Conservation (phyloP, 2,888 invertebrate species). For the Electrophaes corylata region DNA sequence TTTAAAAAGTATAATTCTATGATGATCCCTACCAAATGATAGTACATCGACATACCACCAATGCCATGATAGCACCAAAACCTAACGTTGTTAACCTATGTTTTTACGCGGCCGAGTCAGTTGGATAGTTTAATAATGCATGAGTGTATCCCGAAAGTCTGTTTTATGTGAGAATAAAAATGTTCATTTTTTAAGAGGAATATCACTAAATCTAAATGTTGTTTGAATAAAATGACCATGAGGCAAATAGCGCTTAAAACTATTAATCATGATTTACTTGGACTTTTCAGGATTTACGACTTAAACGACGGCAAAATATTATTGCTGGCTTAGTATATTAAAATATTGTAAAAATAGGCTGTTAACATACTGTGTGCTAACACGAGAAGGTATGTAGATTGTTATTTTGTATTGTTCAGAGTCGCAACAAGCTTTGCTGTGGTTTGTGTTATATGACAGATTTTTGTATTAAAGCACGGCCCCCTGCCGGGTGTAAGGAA, state of each 20-base stretch:
- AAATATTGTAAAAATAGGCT: not conserved
- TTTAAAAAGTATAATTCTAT: no score
- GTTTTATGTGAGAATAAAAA: not conserved
- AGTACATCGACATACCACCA: no score
- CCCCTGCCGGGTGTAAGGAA: no score
- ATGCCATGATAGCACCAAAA: no score
- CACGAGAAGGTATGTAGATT: no score
- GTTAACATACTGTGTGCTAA: not conserved
- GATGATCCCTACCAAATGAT: no score
- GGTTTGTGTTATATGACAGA: no score
- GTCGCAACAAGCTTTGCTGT: no score
- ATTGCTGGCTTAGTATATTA: not conserved
- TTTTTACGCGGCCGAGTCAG: conserved; percentile 4
- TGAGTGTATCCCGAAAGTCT: not conserved
- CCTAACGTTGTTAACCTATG: no score
- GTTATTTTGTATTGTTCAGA: no score
- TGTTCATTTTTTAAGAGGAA: not conserved
- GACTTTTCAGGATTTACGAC: conserved; percentile 9
- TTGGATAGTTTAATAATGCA: conserved; percentile 11
- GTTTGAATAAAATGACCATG: conserved; percentile 1
- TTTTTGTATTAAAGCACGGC: no score
- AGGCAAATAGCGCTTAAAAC: not conserved
- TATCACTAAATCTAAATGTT: not conserved
- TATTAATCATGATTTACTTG: conserved; percentile 7
- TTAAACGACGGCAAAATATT: conserved; percentile 3